Evolutionary conservation across 2,113 vertebrate genomes (phyloP), one percentile per base, ranked within the genome.

Genomic region (Etheostoma spectabile): DNA sequence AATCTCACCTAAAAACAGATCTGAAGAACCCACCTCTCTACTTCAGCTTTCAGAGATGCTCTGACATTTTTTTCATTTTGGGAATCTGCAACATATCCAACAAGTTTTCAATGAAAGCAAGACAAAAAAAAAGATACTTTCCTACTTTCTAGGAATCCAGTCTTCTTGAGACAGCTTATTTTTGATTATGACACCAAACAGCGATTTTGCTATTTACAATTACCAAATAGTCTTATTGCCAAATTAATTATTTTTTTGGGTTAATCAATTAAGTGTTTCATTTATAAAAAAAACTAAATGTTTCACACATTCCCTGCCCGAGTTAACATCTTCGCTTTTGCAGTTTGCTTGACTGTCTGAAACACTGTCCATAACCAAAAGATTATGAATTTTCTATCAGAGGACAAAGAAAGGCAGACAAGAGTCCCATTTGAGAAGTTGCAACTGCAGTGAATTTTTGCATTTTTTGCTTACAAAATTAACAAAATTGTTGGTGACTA

Each of bases 21-120:
- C 1, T n/a, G 46, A 74, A 59, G 53, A 48, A 80, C 79, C 30
- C 76, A 96, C 96, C 96, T 95, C 80, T 96, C 96, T 6, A 96
- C 96, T 82, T 95, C 96, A 67, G 96, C 94, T 92, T 94, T 94
- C 63, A 96, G 86, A 55, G 91, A 73, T 55, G 92, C 93, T 88
- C 96, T 88, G 60, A 95, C 69, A 45, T 94, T 85, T 80, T 96
- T 96, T 79, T 96, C 96, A 59, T 93, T 93, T 81, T 94, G 94
- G 2, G 95, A 95, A 90, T 96, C 96, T 96, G 91, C 5, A 80
- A 86, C 33, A 78, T 8, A 61, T 67, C 16, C 53, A 69, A 57
- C 19, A 62, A 16, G 4, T 19, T 68, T 56, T 48, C 21, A 7
- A 24, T 60, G 3, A 68, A 14, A 16, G 38, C 64, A 42, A 2